Percentiles rank a stretch among this genome's conserved stretches.
phyloP scores from a whole-genome alignment of 1,140 invertebrate genomes.

The Atta texana region DNA sequence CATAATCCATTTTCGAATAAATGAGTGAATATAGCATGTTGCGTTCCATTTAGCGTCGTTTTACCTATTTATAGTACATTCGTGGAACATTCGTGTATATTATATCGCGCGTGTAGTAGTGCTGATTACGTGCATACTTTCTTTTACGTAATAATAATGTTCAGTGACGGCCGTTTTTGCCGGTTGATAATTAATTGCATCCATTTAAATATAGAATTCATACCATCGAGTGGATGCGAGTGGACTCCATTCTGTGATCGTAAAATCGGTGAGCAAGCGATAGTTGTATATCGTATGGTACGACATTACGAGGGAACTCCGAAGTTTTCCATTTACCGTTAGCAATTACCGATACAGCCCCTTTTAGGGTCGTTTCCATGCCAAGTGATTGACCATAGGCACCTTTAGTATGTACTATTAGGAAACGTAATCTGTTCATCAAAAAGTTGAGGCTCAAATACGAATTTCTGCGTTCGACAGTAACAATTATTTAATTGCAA shows the following conservation, averaged over 20 bases:
- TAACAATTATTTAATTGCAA: no score
- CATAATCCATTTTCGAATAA: slow-evolving; percentile 13
- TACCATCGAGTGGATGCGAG: neutral
- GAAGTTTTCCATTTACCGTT: slow-evolving; percentile 74
- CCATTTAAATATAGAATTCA: slow-evolving; percentile 29
- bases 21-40: neutral
- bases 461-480: neutral
- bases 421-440: slow-evolving; percentile 45
- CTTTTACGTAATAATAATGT: neutral
- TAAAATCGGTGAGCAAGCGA: slow-evolving; percentile 19
- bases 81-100: neutral
- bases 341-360: slow-evolving; percentile 53
- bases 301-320: slow-evolving; percentile 24
- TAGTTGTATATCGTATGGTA: neutral
- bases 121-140: neutral
- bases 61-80: slow-evolving; percentile 31
- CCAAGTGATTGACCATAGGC: slow-evolving; percentile 65
- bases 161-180: neutral
- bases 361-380: slow-evolving; percentile 61
- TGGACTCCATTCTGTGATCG: neutral
- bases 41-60: neutral
- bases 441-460: slow-evolving; percentile 15
- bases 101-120: neutral
- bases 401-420: slow-evolving; percentile 64
- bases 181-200: slow-evolving; percentile 42